Evolutionary conservation across 2,797 vertebrate species (phyloP).

Genomic region (Tiaroga cobitis): DNA sequence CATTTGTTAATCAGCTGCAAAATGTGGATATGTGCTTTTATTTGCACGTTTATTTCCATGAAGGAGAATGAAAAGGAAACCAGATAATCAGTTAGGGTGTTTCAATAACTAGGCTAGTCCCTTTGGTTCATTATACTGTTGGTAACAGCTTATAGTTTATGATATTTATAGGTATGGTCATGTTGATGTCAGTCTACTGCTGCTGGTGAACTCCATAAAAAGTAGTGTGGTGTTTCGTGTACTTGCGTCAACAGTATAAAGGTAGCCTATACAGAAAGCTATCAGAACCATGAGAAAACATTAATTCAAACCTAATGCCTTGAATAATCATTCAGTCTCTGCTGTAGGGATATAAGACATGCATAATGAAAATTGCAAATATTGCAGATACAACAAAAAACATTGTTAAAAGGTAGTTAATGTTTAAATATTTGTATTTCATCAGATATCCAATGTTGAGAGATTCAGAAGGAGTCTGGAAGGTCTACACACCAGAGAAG

Average conservation of each 20-base stretch:
- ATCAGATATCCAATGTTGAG: conserved; percentile 2
- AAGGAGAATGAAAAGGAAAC: neutral
- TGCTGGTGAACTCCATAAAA: neutral
- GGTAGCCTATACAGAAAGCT: neutral
- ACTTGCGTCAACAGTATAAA: neutral
- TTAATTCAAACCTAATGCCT: neutral
- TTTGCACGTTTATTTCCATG: neutral
- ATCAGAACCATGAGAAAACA: neutral
- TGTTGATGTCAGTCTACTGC: neutral
- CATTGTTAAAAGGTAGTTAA: neutral
- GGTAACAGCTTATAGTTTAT: neutral
- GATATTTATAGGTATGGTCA: neutral
- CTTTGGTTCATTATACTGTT: neutral
- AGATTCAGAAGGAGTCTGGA: neutral
- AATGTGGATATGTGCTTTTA: neutral
- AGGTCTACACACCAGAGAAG: neutral
- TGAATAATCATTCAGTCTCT: neutral
- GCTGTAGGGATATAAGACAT: neutral
- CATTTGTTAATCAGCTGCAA: neutral
- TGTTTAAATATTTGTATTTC: neutral
- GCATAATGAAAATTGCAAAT: neutral
- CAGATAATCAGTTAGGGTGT: neutral
- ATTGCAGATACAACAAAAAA: neutral
- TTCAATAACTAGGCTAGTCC: neutral
- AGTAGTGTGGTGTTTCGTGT: neutral